These are phyloP conservation scores for Hyperoplus immaculatus DNA, from an alignment of 2,797 vertebrate species.

Conservation along the genomic window DNA sequence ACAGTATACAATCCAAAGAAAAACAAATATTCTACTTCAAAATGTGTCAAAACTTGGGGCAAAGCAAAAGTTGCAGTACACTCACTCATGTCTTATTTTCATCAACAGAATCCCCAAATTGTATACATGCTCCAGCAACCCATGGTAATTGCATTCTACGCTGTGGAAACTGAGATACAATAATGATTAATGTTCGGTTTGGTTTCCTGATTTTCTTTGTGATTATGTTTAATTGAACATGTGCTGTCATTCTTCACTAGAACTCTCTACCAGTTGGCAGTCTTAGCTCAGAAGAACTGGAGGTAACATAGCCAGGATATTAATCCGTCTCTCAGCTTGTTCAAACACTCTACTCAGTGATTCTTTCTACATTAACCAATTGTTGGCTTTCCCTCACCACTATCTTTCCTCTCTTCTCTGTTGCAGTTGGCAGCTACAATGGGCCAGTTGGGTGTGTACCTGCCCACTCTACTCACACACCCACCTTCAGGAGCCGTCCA, in stretches of 20 bases:
- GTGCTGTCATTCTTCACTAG: slow-evolving; percentile 52
- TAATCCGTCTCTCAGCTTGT: slow-evolving; percentile 46
- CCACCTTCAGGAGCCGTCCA: slow-evolving; percentile 29
- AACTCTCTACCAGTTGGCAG: slow-evolving; percentile 58
- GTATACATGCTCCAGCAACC: slow-evolving; percentile 70
- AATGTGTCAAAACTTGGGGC: neutral
- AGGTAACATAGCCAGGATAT: slow-evolving; percentile 70
- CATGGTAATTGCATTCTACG: slow-evolving; percentile 59
- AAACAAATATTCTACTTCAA: neutral
- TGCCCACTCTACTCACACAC: slow-evolving; percentile 57
- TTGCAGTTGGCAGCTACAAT: slow-evolving; percentile 69
- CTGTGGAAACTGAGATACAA: neutral
- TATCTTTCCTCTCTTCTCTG: slow-evolving; percentile 15
- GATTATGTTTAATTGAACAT: slow-evolving; percentile 30
- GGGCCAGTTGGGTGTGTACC: slow-evolving; percentile 59
- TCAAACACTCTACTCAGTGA: slow-evolving; percentile 64
- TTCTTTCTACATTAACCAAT: slow-evolving; percentile 23
- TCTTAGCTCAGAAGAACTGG: slow-evolving; percentile 80
- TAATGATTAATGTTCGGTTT: neutral
- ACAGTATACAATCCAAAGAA: neutral
- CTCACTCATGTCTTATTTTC: slow-evolving; percentile 1
- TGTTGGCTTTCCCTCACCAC: slow-evolving; percentile 10
- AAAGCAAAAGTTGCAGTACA: neutral
- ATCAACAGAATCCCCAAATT: slow-evolving; percentile 64
- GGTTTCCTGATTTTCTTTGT: slow-evolving; percentile 16